A percentile compares a stretch with the other conserved stretches of the same genome.
Evolutionary conservation across 2,888 invertebrate species (phyloP).

Genomic region (Tinea trinotella): DNA sequence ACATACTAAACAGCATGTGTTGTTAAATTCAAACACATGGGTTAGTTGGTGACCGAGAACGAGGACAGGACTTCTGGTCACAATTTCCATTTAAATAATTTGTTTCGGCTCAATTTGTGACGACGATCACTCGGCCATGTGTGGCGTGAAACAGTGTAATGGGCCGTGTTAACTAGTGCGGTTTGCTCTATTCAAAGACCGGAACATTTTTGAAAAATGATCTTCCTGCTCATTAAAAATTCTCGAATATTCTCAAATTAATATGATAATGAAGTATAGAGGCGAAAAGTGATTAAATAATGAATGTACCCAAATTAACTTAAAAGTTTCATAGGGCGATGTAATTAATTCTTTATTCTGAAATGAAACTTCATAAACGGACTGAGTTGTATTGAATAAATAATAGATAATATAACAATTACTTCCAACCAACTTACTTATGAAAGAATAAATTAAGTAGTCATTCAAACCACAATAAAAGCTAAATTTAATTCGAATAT

Average conservation of each 20-base stretch:
- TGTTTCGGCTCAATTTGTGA: constrained; percentile 57
- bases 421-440: not conserved
- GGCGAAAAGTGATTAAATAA: not conserved
- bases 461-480: constrained; percentile 1
- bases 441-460: constrained; percentile 8
- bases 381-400: not conserved
- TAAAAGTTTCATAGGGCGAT: not conserved
- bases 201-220: constrained; percentile 23
- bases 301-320: not conserved
- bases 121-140: constrained; percentile 44
- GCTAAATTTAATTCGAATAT: constrained; percentile 5
- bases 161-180: constrained; percentile 55
- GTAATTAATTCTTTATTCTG: not conserved
- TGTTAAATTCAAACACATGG: not conserved
- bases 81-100: constrained; percentile 68
- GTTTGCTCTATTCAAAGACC: constrained; percentile 55
- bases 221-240: not conserved
- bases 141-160: constrained; percentile 51
- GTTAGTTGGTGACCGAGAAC: not conserved
- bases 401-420: not conserved
- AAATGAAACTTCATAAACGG: not conserved
- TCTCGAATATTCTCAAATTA: not conserved
- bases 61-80: constrained; percentile 27
- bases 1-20: constrained; percentile 2
- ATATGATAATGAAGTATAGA: not conserved